A percentile compares a stretch with the other conserved stretches of the same genome.
Conservation (phyloP, 2,888 invertebrate genomes). For the Apocheima hispidaria region DNA sequence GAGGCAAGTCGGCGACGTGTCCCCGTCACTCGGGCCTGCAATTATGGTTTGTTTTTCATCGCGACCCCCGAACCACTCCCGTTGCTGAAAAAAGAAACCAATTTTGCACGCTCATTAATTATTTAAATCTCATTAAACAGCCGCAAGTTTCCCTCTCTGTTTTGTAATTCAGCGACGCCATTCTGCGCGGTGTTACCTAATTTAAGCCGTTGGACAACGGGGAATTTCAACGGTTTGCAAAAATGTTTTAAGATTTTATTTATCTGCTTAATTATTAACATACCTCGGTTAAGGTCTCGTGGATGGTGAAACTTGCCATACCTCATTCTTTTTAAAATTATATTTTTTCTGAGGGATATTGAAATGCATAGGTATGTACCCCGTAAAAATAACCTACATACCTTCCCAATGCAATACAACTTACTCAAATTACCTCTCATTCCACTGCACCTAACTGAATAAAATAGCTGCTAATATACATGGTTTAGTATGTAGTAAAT, state of each 20-base stretch:
- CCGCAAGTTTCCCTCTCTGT: slow-evolving; percentile 77
- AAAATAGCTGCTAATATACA: no score
- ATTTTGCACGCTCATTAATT: slow-evolving; percentile 86
- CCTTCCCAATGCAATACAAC: no score
- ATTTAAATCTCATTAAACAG: slow-evolving; percentile 86
- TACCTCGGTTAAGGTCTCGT: not conserved
- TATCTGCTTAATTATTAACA: slow-evolving; percentile 13
- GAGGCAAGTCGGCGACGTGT: slow-evolving; percentile 55
- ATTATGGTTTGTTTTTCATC: slow-evolving; percentile 80
- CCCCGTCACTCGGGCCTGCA: slow-evolving; percentile 71
- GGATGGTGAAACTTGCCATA: not conserved
- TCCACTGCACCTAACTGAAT: no score
- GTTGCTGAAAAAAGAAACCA: slow-evolving; percentile 81
- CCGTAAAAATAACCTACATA: no score
- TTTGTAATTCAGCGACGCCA: slow-evolving; percentile 73
- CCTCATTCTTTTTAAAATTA: not conserved
- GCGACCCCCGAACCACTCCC: slow-evolving; percentile 68
- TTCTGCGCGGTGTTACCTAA: slow-evolving; percentile 61
- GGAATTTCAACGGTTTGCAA: slow-evolving; percentile 40
- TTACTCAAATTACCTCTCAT: no score
- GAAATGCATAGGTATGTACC: no score
- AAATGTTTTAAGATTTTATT: slow-evolving; percentile 34
- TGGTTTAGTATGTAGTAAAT: no score
- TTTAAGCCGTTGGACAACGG: slow-evolving; percentile 67
- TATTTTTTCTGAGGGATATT: not conserved